Evolutionary conservation across 2,113 vertebrate species (phyloP).

Genomic region (Mellivora capensis): DNA sequence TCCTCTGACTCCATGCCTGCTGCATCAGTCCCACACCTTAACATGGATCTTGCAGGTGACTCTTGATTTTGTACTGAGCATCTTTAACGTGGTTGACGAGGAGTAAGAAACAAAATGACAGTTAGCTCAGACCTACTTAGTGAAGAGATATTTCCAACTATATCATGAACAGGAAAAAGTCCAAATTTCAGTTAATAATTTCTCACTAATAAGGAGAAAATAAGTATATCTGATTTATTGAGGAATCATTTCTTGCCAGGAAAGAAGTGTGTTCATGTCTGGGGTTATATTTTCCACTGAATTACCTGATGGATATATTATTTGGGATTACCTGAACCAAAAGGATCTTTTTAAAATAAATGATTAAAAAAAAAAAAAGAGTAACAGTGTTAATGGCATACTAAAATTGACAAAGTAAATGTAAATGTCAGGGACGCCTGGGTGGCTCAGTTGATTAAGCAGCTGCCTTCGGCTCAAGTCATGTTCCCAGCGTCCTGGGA

Average conservation of each 20-base stretch:
- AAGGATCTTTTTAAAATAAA: constrained; percentile 18
- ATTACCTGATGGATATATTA: constrained; percentile 56
- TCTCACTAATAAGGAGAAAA: constrained; percentile 62
- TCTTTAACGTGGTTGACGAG: fast-evolving
- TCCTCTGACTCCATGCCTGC: fast-evolving
- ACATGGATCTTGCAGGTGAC: fast-evolving
- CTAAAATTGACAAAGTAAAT: constrained; percentile 54
- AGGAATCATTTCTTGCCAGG: constrained; percentile 62
- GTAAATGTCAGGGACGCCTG: constrained; percentile 50
- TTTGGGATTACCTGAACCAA: constrained; percentile 39
- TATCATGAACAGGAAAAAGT: not conserved
- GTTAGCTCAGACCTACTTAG: not conserved
- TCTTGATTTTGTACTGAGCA: not conserved
- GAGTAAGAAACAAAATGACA: not conserved
- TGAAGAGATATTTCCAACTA: constrained; percentile 45
- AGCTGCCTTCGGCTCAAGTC: too few relatives aligned
- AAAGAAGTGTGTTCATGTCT: constrained; percentile 40
- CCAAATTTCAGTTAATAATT: constrained; percentile 5
- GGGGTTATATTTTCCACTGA: constrained; percentile 67
- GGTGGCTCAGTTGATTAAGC: too few relatives aligned
- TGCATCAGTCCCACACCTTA: too few relatives aligned
- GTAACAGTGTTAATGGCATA: not conserved
- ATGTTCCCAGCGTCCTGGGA: too few relatives aligned
- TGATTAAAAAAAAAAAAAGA: not conserved
- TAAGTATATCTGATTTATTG: constrained; percentile 72